phyloP scores from a whole-genome alignment of 2,113 vertebrate species.

The Megaceryle torquata region DNA sequence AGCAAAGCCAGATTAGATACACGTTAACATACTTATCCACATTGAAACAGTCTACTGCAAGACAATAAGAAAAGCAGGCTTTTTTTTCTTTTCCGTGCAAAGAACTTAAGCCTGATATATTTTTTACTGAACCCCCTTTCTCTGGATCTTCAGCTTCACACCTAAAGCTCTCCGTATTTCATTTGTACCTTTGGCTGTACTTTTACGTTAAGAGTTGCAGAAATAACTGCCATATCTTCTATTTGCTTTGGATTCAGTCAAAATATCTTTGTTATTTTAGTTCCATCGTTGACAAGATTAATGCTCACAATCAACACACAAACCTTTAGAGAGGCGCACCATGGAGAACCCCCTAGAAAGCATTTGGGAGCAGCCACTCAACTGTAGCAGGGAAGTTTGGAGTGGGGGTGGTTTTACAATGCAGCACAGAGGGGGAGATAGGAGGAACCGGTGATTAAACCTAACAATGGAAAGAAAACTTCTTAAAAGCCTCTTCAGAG shows the following conservation, averaged over 20 bases:
- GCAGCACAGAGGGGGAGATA: neutral
- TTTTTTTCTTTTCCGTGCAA: neutral
- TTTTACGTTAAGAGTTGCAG: neutral
- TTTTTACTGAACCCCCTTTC: neutral
- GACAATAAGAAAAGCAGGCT: neutral
- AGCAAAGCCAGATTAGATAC: neutral
- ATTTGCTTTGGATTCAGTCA: neutral
- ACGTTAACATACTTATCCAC: neutral
- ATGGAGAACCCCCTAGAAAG: neutral
- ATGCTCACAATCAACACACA: rapidly evolving
- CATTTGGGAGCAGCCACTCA: neutral
- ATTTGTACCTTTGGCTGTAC: neutral
- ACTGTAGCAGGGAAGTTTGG: rapidly evolving
- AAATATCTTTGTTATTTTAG: neutral
- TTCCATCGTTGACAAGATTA: neutral
- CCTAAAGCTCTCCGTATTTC: neutral
- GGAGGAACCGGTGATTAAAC: rapidly evolving
- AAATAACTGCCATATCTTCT: neutral
- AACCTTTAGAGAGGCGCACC: rapidly evolving
- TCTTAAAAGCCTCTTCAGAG: neutral
- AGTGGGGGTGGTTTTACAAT: rapidly evolving
- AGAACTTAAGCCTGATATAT: neutral
- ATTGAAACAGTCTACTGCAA: neutral
- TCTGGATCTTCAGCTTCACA: neutral
- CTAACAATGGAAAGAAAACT: rapidly evolving